Percentiles rank a stretch among this genome's conserved stretches.
These are phyloP conservation scores for Ammospiza nelsoni DNA, from an alignment of 2,113 vertebrate genomes.

Conservation along the genomic window DNA sequence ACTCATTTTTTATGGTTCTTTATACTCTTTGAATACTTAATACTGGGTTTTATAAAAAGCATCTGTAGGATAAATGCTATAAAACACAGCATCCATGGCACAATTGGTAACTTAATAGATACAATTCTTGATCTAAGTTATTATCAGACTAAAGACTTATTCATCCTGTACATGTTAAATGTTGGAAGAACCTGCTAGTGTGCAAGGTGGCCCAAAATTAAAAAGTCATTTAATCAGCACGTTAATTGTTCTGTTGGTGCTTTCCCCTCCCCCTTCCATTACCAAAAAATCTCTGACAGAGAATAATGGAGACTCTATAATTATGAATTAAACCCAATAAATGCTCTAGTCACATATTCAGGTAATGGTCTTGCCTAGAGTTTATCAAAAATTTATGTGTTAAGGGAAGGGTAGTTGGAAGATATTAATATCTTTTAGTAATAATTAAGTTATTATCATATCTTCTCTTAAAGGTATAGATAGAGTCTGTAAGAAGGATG, in stretches of 20 bases:
- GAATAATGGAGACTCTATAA: constrained; percentile 11
- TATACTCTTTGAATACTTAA: neutral
- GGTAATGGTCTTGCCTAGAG: neutral
- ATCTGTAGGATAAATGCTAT: neutral
- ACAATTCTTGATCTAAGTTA: neutral
- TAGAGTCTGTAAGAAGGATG: neutral
- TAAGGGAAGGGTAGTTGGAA: neutral
- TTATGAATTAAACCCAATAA: neutral
- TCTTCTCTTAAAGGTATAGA: neutral
- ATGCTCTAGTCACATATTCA: neutral
- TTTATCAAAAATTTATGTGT: constrained; percentile 8
- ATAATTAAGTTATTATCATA: neutral
- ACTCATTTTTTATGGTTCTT: neutral
- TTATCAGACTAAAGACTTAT: neutral
- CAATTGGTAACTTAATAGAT: neutral
- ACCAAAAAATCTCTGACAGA: neutral
- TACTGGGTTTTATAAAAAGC: neutral
- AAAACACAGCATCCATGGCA: neutral
- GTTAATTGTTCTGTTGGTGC: neutral
- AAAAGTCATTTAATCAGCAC: neutral
- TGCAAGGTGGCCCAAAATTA: neutral
- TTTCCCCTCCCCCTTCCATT: rapidly evolving
- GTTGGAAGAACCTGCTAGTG: neutral
- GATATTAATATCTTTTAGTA: neutral
- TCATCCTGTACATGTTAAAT: neutral